phyloP scores from a whole-genome alignment of 2,797 vertebrate species.

The Gymnocypris eckloni region DNA sequence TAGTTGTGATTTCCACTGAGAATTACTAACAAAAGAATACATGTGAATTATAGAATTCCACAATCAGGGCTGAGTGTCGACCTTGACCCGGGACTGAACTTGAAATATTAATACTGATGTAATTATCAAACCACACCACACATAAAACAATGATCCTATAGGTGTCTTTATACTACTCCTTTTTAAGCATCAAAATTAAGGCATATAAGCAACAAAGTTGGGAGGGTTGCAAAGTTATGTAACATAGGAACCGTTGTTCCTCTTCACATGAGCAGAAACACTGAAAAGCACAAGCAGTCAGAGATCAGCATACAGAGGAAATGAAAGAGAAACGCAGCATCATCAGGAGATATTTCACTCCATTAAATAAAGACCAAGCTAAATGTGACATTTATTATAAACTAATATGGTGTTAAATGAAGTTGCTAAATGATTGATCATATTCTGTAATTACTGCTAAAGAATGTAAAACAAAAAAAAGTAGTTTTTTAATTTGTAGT shows the following conservation, averaged over 20 bases:
- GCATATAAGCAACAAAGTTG: not conserved
- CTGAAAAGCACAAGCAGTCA: not conserved
- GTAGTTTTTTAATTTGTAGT: not conserved
- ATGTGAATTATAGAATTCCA: not conserved
- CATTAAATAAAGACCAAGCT: slow-evolving; percentile 16
- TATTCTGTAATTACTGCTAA: not conserved
- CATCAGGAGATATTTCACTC: slow-evolving; percentile 9
- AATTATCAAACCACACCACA: not conserved
- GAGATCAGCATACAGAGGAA: not conserved
- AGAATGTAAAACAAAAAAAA: not conserved
- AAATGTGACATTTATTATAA: slow-evolving; percentile 17
- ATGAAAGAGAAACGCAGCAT: not conserved
- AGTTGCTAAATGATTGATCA: slow-evolving; percentile 2
- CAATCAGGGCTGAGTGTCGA: not conserved
- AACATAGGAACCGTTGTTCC: not conserved
- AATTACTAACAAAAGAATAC: slow-evolving; percentile 10
- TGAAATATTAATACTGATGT: not conserved
- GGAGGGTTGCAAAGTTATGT: not conserved
- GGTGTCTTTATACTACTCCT: not conserved
- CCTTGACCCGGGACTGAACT: not conserved
- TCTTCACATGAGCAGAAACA: not conserved
- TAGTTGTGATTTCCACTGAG: slow-evolving; percentile 24
- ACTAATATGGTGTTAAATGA: slow-evolving; percentile 24
- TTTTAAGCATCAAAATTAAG: not conserved
- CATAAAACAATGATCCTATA: not conserved